Percentiles rank a stretch among this genome's conserved stretches.
Evolutionary conservation across 2,797 vertebrate genomes (phyloP).

Genomic region (Trichosurus vulpecula): DNA sequence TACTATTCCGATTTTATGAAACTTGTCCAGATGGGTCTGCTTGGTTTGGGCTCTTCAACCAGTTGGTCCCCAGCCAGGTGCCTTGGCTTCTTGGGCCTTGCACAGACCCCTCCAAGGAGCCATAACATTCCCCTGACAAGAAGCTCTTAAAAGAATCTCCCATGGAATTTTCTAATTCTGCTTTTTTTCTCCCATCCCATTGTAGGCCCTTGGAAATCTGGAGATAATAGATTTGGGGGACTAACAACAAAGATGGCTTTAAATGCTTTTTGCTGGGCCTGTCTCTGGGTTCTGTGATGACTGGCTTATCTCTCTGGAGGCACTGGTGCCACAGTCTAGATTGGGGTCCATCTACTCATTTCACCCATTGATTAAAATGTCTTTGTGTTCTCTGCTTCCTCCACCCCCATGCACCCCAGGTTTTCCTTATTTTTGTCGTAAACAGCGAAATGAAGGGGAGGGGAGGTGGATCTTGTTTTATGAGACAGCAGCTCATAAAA

Average conservation of each 20-base stretch:
- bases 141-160: constrained; percentile 65
- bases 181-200: neutral
- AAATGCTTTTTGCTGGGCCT: constrained; percentile 64
- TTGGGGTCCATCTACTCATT: constrained; percentile 78
- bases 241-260: constrained; percentile 83
- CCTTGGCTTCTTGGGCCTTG: constrained; percentile 83
- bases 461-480: constrained; percentile 68
- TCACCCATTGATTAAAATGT: constrained; percentile 75
- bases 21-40: constrained; percentile 79
- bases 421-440: constrained; percentile 78
- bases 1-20: constrained; percentile 77
- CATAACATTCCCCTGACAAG: constrained; percentile 82
- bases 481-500: constrained; percentile 57
- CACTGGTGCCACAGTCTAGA: constrained; percentile 74
- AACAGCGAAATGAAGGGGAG: constrained; percentile 54
- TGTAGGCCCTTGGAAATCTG: neutral
- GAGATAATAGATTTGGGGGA: constrained; percentile 46
- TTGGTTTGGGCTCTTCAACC: constrained; percentile 80
- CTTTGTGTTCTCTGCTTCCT: constrained; percentile 17
- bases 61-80: constrained; percentile 83
- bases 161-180: constrained; percentile 80
- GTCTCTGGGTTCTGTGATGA: constrained; percentile 76
- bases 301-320: constrained; percentile 67
- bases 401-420: constrained; percentile 11
- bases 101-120: constrained; percentile 78